Base-by-base conservation (phyloP, 1,140 invertebrate species). In the Phocides pigmalion region DNA sequence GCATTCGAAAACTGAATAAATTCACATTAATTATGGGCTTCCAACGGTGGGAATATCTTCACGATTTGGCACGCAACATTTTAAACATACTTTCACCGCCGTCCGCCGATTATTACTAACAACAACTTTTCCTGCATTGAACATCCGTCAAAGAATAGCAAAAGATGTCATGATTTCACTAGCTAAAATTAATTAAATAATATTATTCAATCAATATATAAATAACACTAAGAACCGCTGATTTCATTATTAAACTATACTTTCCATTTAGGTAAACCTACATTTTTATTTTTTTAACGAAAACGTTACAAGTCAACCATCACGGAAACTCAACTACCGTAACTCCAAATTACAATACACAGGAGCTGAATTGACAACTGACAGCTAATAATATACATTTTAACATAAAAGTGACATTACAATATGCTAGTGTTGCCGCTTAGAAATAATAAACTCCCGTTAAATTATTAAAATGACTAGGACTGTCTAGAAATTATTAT, bases 31-130 rank as follows among this genome's bases (percentile, higher is more conserved):
- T 79, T 75, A 74, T 69, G 73, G 71, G 42, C 66, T 47, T 37
- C 35, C 42, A 71, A 42, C 51, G 53, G 49, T 62, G 41, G 63
- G 72, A 77, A 82, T 79, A 70, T 77, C 68, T 85, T 80, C 70
- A 72, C 63, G 70, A 81, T 73, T 78, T 68, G 62, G 71, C 76
- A 82, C 76, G 72, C 69, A 76, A 79, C 75, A 80, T 82, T 70
- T 80, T 66, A 72, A 68, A 70, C 64, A 68, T 71, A 87, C 84
- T 87, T 90, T 87, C 80, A 84, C 85, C 79, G n/a, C 85, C 79
- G n/a, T 1, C 28, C 28, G 17, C 22, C 61, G 63, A 72, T 66
- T 68, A 66, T 41, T 64, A 64, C 68, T 64, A 70, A 79, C 67
- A 70, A 64, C 65, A 79, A 72, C 75, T 78, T 3, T 77, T 63